Conservation (phyloP, 2,113 vertebrate species). For the Microcebus jonahi region DNA sequence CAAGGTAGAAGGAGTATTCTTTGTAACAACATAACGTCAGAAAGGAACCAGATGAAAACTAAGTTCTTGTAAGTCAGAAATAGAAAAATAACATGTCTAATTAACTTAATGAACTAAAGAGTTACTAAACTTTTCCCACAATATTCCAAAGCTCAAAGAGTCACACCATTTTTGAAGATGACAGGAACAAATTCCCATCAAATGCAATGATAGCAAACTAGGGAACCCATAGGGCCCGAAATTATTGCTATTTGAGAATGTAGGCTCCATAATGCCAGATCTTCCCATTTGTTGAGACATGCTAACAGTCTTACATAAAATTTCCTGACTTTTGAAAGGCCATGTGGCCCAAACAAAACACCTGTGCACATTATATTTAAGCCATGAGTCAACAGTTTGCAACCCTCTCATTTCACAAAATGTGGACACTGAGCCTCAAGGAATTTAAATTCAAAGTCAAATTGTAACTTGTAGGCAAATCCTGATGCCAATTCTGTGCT, state of each 20-base stretch:
- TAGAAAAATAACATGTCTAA: conserved; percentile 38
- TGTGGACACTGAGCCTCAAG: background rate
- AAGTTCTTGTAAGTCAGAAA: conserved; percentile 19
- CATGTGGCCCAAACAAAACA: background rate
- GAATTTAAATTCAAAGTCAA: conserved; percentile 1
- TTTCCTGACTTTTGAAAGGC: conserved; percentile 20
- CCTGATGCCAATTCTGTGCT: background rate
- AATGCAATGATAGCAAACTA: background rate
- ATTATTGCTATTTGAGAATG: conserved; percentile 10
- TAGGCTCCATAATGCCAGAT: background rate
- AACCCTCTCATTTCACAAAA: conserved; percentile 31
- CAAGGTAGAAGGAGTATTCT: background rate
- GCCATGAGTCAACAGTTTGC: background rate
- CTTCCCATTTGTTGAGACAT: background rate
- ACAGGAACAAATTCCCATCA: background rate
- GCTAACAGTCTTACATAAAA: background rate
- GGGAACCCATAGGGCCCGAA: background rate
- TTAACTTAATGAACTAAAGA: conserved; percentile 51
- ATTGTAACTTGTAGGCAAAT: conserved; percentile 11
- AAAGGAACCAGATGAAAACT: conserved; percentile 26
- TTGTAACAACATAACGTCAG: background rate
- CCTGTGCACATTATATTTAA: background rate
- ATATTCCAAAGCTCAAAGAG: conserved; percentile 32
- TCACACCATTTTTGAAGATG: conserved; percentile 42
- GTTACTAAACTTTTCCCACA: conserved; percentile 60